Percentiles rank a stretch among this genome's conserved stretches.
phyloP scores from a whole-genome alignment of 92 coral and sea anemone species.

The Palythoa grandis region DNA sequence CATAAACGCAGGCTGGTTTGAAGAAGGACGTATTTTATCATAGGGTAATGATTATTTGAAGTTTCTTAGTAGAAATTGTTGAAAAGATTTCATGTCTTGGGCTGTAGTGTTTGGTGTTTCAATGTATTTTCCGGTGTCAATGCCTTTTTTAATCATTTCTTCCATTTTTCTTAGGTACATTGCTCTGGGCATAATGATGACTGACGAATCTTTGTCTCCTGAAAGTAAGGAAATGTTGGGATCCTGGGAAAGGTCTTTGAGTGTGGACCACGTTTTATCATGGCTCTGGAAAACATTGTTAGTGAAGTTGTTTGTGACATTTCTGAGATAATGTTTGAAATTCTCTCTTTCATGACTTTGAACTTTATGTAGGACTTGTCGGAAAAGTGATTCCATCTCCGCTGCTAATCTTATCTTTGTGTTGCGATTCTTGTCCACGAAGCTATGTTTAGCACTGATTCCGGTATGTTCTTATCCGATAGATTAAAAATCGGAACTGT shows the following conservation, averaged over 20 bases:
- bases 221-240: constrained; percentile 22
- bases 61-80: constrained; percentile 36
- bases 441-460: constrained; percentile 2
- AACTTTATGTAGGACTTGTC: constrained; percentile 26
- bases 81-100: constrained; percentile 24
- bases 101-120: constrained; percentile 27
- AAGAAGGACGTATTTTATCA: constrained; percentile 24
- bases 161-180: constrained; percentile 31
- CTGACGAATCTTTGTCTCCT: constrained; percentile 39
- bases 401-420: constrained; percentile 27
- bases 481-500: constrained; percentile 41
- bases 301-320: constrained; percentile 16
- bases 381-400: constrained; percentile 25
- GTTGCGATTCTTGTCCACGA: constrained; percentile 28
- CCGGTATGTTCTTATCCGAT: constrained; percentile 19
- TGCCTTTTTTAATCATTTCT: constrained; percentile 22
- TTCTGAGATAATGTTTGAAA: constrained; percentile 37
- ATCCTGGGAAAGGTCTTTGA: constrained; percentile 12
- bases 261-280: constrained; percentile 20
- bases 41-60: constrained; percentile 36
- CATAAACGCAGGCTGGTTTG: constrained; percentile 46
- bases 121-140: constrained; percentile 35
- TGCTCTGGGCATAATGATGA: constrained; percentile 16
- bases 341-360: constrained; percentile 25
- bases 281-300: constrained; percentile 25